Base-by-base conservation (phyloP, 2,888 invertebrate genomes). In the Drosophila antonietae region DNA sequence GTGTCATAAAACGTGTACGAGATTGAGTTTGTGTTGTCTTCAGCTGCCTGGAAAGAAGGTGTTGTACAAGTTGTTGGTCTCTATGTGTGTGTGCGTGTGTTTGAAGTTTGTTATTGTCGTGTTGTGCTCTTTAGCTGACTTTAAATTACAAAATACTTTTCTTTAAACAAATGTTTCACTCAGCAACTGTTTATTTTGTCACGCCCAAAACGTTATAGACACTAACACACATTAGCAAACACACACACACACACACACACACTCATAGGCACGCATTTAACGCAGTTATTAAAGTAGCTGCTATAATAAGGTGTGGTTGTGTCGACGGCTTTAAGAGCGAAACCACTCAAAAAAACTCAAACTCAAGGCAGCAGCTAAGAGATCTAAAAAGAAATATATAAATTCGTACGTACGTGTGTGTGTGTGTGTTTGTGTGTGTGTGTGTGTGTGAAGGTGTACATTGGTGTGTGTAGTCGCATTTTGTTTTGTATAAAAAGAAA, bases 281-380 rank as follows among this genome's bases (percentile, higher is more conserved):
- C 20, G 49, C 18, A 59, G 58, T 49, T 72, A 20, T 65, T 49
- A 35, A 60, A 70, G 52, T 59, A 39, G 47, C 47, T 62, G 53
- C 52, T 31, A 44, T 67, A 77, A 83, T 78, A 89, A 86, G 86
- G 86, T 90, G 86, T 86, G 86, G 86, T 90, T 90, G 90, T 73
- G 65, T 53, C 64, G 60, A 47, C 47, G 61, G 68, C 68, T 68
- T 63, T 74, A 89, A 86, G 90, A 89, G 90, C 79, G 82, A 35
- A 58, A 23, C 56, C 6, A 56, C 47, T 51, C 73, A 56, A 55
- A 78, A 77, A 41, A 20, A 44, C 44, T 44, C 31, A 49, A 51
- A 35, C 18, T 35, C 43, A 39, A 55, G 49, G 35, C 52, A 37
- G 31, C 68, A 72, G 61, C 62, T 75, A 89, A 84, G 90, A 84